Base-by-base conservation (phyloP, 1,140 invertebrate species). In the Trichonephila inaurata region DNA sequence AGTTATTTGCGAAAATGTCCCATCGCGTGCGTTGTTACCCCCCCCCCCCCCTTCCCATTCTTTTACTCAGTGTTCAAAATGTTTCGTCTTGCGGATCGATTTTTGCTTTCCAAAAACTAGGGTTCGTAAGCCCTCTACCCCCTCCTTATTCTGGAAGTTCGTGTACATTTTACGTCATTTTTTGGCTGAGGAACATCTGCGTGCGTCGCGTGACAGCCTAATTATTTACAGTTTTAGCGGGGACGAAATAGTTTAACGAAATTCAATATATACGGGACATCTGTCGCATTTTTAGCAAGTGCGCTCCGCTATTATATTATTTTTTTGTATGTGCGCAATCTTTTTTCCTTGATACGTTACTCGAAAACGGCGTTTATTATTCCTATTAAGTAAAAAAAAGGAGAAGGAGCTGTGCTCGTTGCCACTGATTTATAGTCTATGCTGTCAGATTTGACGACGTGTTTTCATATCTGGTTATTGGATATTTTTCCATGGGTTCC, bases 161-260 rank as follows among this genome's bases (percentile, higher is more conserved):
- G 51, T n/a, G 66, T 69, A 69, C n/a, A 12, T 69, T 69, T 69
- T 69, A 69, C 66, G n/a, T 69, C 66, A 69, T 77, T 77, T 72
- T 77, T 77, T 33, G 24, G 28, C 72, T 6, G 28, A 19, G 33
- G 28, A 77, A 77, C 72, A 77, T 77, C 72, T 77, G 72, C 72
- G 24, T 72, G 69, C 24, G 12, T 72, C 24, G 69, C 69, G 72
- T 77, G 72, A 77, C 72, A 18, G 28, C 72, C 18, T 77, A 77
- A 77, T 77, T 77, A 77, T 77, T 77, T 77, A 77, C 28, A 33
- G 33, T 77, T 77, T 77, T 77, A 33, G 51, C 72, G 16, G 72
- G 72, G 72, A 77, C 72, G 72, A 33, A 72, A 72, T 72, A 72
- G 69, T 72, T 72, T 72, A 72, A 33, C 69, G 69, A 33, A 77